Conservation (phyloP, 2,888 invertebrate genomes). For the Euplagia quadripunctaria region DNA sequence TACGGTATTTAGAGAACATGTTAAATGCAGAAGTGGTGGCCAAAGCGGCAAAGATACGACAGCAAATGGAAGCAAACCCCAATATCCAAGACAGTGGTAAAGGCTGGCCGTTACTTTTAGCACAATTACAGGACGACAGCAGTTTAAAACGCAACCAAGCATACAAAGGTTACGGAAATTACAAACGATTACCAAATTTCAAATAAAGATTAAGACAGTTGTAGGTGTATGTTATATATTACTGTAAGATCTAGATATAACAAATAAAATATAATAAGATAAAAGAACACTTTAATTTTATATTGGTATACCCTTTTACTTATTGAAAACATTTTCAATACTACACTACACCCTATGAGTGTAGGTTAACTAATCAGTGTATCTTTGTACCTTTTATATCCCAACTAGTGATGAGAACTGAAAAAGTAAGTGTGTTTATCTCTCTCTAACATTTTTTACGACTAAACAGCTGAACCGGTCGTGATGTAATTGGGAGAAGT, state of each 20-base stretch:
- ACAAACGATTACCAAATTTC: constrained; percentile 61
- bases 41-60: constrained; percentile 78
- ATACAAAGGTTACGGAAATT: constrained; percentile 51
- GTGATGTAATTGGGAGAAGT: no score
- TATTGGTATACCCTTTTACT: not conserved
- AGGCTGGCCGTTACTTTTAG: constrained; percentile 75
- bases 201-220: not conserved
- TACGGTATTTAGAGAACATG: constrained; percentile 82
- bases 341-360: no score
- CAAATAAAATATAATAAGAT: not conserved
- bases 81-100: constrained; percentile 72
- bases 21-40: constrained; percentile 79
- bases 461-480: no score
- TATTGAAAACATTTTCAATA: not conserved
- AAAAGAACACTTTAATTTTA: not conserved
- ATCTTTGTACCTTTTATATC: not conserved
- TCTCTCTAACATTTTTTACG: no score
- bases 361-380: no score
- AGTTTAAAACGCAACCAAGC: constrained; percentile 43
- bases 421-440: no score
- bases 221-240: not conserved
- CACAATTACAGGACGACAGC: constrained; percentile 72
- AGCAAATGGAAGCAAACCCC: constrained; percentile 75
- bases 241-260: not conserved
- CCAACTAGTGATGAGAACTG: no score